These are phyloP conservation scores for Ophion slaviceki DNA, from an alignment of 2,888 invertebrate species.

Conservation along the genomic window DNA sequence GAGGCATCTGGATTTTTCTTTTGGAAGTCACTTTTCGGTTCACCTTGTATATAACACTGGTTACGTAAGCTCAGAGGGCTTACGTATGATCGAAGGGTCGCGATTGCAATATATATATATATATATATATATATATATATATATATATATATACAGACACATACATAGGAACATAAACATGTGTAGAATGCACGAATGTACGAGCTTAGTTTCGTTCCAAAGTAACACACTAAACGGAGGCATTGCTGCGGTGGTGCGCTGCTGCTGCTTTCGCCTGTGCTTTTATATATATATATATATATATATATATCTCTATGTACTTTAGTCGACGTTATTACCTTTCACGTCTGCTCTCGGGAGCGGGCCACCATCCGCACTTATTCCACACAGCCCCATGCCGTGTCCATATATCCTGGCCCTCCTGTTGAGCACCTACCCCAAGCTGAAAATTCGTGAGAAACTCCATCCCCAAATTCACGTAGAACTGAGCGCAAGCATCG, in stretches of 20 bases:
- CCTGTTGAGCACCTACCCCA: neutral
- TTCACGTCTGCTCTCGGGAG: constrained; percentile 49
- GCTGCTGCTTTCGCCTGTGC: constrained; percentile 10
- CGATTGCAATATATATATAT: neutral
- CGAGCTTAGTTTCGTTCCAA: constrained; percentile 47
- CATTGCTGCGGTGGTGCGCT: constrained; percentile 15
- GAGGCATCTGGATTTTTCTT: no score
- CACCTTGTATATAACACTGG: constrained; percentile 12
- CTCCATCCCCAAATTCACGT: no score
- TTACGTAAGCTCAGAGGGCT: constrained; percentile 47
- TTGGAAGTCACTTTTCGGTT: no score
- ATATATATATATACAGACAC: no score
- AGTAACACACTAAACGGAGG: constrained; percentile 47
- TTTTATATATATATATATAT: neutral
- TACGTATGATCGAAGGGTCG: constrained; percentile 2
- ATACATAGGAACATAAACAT: no score
- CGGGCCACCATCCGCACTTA: constrained; percentile 9
- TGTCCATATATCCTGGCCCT: neutral
- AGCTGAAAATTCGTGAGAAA: no score
- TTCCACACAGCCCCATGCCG: neutral
- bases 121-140: no score
- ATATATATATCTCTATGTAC: no score
- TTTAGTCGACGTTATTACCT: constrained; percentile 65
- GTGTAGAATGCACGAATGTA: constrained; percentile 36
- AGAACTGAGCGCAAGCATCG: no score